phyloP scores from a whole-genome alignment of 2,888 invertebrate genomes.

The Xylota segnis region DNA sequence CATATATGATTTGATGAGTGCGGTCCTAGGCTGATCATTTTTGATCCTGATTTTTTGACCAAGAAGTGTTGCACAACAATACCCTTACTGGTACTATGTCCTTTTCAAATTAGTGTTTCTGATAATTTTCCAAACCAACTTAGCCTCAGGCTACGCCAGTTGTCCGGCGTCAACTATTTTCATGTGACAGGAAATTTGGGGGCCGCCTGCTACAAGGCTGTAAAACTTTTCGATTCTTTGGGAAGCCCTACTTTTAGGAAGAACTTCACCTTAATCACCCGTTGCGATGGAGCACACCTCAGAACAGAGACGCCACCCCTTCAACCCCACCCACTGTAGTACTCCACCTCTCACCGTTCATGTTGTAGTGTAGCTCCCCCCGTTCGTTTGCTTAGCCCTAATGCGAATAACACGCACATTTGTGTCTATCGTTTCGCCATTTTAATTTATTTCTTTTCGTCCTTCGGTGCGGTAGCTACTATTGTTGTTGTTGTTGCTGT shows the following conservation, averaged over 20 bases:
- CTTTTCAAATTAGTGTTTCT: no score
- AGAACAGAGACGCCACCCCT: slow-evolving; percentile 44
- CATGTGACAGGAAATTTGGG: no score
- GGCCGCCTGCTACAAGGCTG: no score
- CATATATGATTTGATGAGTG: no score
- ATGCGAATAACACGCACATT: slow-evolving; percentile 75
- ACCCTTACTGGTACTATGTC: no score
- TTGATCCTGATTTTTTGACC: no score
- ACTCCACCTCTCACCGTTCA: no score
- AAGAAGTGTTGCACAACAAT: no score
- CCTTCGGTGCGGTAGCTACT: slow-evolving; percentile 60
- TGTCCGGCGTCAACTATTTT: no score
- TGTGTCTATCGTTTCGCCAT: slow-evolving; percentile 74
- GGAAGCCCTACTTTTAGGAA: not conserved
- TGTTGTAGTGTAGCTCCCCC: slow-evolving; percentile 5
- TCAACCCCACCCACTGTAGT: slow-evolving; percentile 17
- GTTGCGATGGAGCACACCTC: slow-evolving; percentile 24
- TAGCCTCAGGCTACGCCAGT: no score
- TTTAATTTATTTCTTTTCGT: slow-evolving; percentile 75
- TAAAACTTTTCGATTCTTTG: not conserved
- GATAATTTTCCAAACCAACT: no score
- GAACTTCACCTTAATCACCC: not conserved
- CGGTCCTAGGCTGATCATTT: no score
- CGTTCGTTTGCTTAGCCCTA: slow-evolving; percentile 49
- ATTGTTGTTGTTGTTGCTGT: slow-evolving; percentile 48